A percentile compares a stretch with the other conserved stretches of the same genome.
Evolutionary conservation across 2,888 invertebrate species (phyloP).

Genomic region (Pachliopta kotzebuea): DNA sequence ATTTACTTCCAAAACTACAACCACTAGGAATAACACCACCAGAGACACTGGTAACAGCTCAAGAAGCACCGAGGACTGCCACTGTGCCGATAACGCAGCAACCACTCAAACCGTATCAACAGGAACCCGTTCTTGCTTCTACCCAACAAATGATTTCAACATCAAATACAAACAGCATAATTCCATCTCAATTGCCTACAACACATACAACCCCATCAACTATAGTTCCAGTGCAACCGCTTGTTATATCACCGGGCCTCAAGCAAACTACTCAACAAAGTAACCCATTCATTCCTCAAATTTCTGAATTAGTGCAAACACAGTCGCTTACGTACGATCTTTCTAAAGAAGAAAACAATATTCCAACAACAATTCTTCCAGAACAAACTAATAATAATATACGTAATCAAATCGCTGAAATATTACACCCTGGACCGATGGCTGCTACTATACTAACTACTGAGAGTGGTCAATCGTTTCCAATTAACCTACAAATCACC

Average conservation of each 20-base stretch:
- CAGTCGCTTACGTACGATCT: slow-evolving; percentile 29
- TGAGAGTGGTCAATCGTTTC: slow-evolving; percentile 33
- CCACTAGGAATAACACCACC: slow-evolving; percentile 27
- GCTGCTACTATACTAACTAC: slow-evolving; percentile 21
- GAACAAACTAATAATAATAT: slow-evolving; percentile 27
- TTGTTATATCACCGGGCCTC: slow-evolving; percentile 27
- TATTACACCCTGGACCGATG: slow-evolving; percentile 15
- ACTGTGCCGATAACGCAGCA: slow-evolving; percentile 23
- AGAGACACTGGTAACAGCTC: slow-evolving; percentile 14
- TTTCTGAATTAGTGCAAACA: slow-evolving; percentile 29
- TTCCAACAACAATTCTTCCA: slow-evolving; percentile 19
- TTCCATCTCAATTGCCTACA: slow-evolving; percentile 2
- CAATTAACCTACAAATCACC: slow-evolving; percentile 52
- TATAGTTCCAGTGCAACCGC: slow-evolving; percentile 14
- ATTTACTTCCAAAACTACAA: slow-evolving; percentile 32
- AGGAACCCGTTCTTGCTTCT: slow-evolving; percentile 5
- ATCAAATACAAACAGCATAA: slow-evolving; percentile 4
- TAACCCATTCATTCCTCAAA: slow-evolving; percentile 28
- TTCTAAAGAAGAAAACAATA: slow-evolving; percentile 27
- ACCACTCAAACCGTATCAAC: slow-evolving; percentile 11
- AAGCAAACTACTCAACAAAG: slow-evolving; percentile 32
- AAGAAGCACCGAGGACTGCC: slow-evolving; percentile 14
- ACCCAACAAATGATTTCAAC: slow-evolving; percentile 15
- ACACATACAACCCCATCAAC: background rate
- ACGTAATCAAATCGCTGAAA: slow-evolving; percentile 26